These are phyloP conservation scores for Drosophila bifasciata DNA, from an alignment of 1,140 invertebrate species.

Conservation along the genomic window DNA sequence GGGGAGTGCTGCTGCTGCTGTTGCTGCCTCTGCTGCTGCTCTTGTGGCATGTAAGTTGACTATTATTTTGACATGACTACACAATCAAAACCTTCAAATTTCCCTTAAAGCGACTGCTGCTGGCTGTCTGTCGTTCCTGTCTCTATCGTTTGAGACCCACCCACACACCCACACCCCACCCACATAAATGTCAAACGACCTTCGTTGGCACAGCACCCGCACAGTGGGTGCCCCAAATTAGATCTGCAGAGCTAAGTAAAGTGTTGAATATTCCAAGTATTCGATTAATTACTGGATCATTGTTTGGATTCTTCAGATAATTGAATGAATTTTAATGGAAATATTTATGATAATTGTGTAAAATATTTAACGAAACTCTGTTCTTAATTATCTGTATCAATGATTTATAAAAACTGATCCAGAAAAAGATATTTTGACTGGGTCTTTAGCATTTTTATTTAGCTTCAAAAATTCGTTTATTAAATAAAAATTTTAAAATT, in stretches of 20 bases:
- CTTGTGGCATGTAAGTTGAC: slow-evolving; percentile 82
- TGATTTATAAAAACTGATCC: too few species aligned
- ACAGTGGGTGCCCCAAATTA: slow-evolving; percentile 41
- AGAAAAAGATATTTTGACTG: too few species aligned
- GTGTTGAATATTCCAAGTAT: not conserved
- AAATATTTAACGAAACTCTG: too few species aligned
- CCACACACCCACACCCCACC: slow-evolving; percentile 11
- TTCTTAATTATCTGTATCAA: too few species aligned
- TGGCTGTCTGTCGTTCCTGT: not conserved
- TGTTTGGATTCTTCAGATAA: too few species aligned
- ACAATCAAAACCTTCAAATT: slow-evolving; percentile 83
- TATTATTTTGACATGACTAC: slow-evolving; percentile 84
- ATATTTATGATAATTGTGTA: too few species aligned
- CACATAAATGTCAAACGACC: slow-evolving; percentile 78
- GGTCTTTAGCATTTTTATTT: too few species aligned
- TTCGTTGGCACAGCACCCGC: slow-evolving; percentile 61
- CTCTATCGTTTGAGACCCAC: slow-evolving; percentile 1
- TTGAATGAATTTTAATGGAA: too few species aligned
- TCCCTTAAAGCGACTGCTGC: slow-evolving; percentile 39
- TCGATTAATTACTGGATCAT: slow-evolving; percentile 1
- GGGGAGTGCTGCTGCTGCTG: too few species aligned
- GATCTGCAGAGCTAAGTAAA: slow-evolving; percentile 15
- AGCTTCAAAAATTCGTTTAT: too few species aligned
- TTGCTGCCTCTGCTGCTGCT: slow-evolving; percentile 17
- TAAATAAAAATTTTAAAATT: too few species aligned